A percentile compares a stretch with the other conserved stretches of the same genome.
Evolutionary conservation across 2,797 vertebrate genomes (phyloP).

Genomic region (Leptodactylus fallax): DNA sequence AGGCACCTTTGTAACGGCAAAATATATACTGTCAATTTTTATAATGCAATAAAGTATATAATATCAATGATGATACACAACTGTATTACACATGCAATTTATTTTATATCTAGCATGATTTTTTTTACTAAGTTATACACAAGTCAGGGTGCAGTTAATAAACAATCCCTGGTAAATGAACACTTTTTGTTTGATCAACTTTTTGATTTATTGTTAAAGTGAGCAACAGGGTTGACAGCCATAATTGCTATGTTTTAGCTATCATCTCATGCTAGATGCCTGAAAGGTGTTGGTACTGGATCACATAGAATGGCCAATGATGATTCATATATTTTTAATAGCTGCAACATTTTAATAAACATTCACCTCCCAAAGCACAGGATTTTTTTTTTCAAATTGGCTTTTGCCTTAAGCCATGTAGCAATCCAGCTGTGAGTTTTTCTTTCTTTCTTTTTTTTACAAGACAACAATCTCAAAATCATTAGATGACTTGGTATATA

Average conservation of each 20-base stretch:
- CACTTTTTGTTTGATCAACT: slow-evolving; percentile 35
- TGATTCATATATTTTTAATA: slow-evolving; percentile 82
- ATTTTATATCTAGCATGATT: neutral
- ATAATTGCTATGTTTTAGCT: slow-evolving; percentile 73
- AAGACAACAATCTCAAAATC: slow-evolving; percentile 79
- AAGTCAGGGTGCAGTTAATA: neutral
- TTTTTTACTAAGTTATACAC: neutral
- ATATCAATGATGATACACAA: neutral
- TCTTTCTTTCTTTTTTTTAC: slow-evolving; percentile 74
- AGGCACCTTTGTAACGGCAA: no score
- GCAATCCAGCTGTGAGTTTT: slow-evolving; percentile 83
- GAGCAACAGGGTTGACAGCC: slow-evolving; percentile 63
- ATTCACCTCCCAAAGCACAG: slow-evolving; percentile 72
- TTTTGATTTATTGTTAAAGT: slow-evolving; percentile 43
- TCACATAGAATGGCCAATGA: slow-evolving; percentile 81
- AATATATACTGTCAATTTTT: no score
- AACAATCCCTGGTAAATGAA: neutral
- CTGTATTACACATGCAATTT: no score
- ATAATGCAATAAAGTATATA: neutral
- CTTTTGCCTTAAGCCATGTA: slow-evolving; percentile 83
- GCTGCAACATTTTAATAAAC: slow-evolving; percentile 83
- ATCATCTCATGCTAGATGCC: slow-evolving; percentile 61
- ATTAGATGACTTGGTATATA: slow-evolving; percentile 76
- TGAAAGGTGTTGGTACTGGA: slow-evolving; percentile 75
- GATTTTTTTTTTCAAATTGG: slow-evolving; percentile 76